Base-by-base conservation (phyloP, 2,797 vertebrate genomes). In the Picus viridis region DNA sequence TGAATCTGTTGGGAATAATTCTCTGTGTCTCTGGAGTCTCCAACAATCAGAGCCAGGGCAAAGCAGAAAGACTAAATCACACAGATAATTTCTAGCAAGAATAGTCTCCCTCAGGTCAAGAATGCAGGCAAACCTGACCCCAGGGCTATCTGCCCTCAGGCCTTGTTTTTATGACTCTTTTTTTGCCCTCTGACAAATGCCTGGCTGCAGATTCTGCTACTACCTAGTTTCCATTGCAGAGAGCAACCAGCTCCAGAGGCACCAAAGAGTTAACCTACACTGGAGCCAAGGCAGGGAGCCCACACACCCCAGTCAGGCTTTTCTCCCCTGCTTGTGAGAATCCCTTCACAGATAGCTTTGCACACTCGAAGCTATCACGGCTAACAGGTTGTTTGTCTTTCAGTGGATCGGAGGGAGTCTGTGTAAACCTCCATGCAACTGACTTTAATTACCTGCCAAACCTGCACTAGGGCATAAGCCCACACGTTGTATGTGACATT, bases 401-500 rank as follows among this genome's bases (percentile, higher is more conserved):
- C 78, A 16, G 70, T 56, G 70, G 70, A n/a, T 94, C 7, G 22
- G 71, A 92, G 89, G 84, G 94, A 93, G 91, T 88, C 90, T 90
- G 76, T 95, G 90, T 65, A 95, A 96, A 93, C 89, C 88, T 95
- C 78, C 82, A 8, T 89, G 89, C 90, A 72, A 96, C 75, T 84
- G 94, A 94, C 80, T 97, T 94, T 96, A 96, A 97, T 95, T 96
- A 96, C 94, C 93, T 96, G 95, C 92, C 93, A 95, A 96, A 96
- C 94, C 91, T 96, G 95, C 89, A 95, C 78, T 82, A 75, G 80
- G 88, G 86, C 77, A 83, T 90, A 96, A 97, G 94, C 93, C 92
- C 53, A 43, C 88, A 87, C 62, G 9, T 75, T 91, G 59, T 89
- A 93, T 92, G 88, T 95, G 94, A 95, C 86, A 51, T 74, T 96